Evolutionary conservation across 2,888 invertebrate genomes (phyloP), one percentile per base, ranked within the genome.

Genomic region (Mesorhabditis spiculigera): DNA sequence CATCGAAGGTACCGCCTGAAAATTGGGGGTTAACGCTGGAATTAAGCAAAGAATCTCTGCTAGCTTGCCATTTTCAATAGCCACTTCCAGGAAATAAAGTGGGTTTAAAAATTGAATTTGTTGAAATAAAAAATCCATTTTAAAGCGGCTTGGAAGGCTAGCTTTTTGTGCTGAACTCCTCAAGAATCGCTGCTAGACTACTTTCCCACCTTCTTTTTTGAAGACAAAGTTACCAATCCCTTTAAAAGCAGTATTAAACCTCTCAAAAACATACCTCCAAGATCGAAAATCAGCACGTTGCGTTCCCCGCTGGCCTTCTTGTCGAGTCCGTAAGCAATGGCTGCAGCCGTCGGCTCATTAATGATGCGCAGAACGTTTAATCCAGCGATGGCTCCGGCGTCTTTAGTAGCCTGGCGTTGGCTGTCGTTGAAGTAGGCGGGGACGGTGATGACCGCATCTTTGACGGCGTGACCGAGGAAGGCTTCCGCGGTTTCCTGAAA

Each of bases 361-460:
- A 88, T 87, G 69, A 88, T 87, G 68, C 88, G 81, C 64, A 88
- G 78, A 43, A 88, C 87, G 74, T 88, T 87, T 16, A 88, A 78
- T 43, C 87, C 88, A 64, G 87, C 85, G 71, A 88, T 88, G 16
- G 80, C 75, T 0, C 87, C 88, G 3, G 88, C 87, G 75, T 89
- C 88, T 77, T 88, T 88, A 10, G 88, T 89, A 3, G 94, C 91
- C 84, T 91, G 91, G 64, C 91, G 87, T 82, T 91, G 91, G 0
- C 65, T 90, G 83, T 90, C 90, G 83, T 90, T 90, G 87, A 91
- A 91, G 86, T 93, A 92, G 5, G 93, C 93, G 6, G 94, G 91
- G 78, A 93, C 93, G 72, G 93, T 94, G 84, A 94, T 91, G 16
- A 94, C 94, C 76, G 93, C 93, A 86, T 93, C 81, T 50, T 71